A percentile compares a stretch with the other conserved stretches of the same genome.
Evolutionary conservation across 92 coral and sea anemone genomes (phyloP).

Genomic region (Epizoanthus fatuus): DNA sequence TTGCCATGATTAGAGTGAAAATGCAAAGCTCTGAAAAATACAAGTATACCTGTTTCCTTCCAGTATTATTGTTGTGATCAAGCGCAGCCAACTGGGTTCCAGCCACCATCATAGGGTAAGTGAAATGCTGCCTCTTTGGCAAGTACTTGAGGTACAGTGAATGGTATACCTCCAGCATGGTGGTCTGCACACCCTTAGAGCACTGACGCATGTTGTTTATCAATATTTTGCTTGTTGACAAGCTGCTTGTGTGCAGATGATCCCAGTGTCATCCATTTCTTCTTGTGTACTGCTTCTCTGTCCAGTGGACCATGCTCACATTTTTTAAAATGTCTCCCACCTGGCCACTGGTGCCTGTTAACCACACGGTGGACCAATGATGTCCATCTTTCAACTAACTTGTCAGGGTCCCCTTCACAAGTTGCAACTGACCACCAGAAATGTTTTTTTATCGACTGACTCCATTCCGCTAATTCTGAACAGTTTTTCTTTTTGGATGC

Average conservation of each 20-base stretch:
- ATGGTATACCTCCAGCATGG: too few species aligned
- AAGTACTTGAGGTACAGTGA: background rate
- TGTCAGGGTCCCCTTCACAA: background rate
- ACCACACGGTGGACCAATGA: background rate
- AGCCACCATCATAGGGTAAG: background rate
- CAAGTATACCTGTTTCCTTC: too few species aligned
- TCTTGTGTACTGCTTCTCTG: background rate
- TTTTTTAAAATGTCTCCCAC: slow-evolving; percentile 12
- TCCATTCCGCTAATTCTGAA: slow-evolving; percentile 11
- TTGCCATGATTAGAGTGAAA: too few species aligned
- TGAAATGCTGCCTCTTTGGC: background rate
- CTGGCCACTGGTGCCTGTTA: background rate
- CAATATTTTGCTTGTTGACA: slow-evolving; percentile 15
- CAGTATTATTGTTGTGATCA: too few species aligned
- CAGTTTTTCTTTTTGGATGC: slow-evolving; percentile 5
- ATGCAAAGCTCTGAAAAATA: too few species aligned
- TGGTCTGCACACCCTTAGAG: background rate
- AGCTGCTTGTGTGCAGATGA: slow-evolving; percentile 39
- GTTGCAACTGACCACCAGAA: background rate
- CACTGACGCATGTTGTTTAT: slow-evolving; percentile 19
- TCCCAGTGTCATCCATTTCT: slow-evolving; percentile 32
- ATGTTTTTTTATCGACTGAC: background rate
- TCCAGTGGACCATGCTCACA: slow-evolving; percentile 32
- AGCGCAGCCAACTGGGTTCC: too few species aligned
- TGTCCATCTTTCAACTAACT: background rate